Evolutionary conservation across 2,113 vertebrate species (phyloP).

Genomic region (Oxyruncus cristatus): DNA sequence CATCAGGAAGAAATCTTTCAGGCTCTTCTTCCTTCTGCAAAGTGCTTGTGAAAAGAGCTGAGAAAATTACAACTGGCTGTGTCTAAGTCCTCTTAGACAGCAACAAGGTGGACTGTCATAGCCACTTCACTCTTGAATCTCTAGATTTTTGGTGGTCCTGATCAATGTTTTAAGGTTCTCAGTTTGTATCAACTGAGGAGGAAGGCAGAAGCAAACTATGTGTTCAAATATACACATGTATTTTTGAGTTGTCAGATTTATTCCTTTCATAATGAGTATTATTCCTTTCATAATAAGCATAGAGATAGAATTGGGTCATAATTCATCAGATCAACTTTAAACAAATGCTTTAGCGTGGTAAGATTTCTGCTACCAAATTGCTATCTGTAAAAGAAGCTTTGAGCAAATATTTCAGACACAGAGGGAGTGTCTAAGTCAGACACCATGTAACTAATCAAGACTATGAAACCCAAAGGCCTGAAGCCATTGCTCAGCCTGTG

Average conservation of each 20-base stretch:
- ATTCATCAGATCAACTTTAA: background rate
- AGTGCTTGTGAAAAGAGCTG: background rate
- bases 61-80: background rate
- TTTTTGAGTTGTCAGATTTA: background rate
- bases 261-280: background rate
- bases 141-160: background rate
- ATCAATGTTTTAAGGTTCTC: background rate
- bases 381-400: background rate
- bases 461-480: background rate
- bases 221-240: background rate
- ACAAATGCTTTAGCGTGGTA: background rate
- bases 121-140: background rate
- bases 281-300: background rate
- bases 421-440: background rate
- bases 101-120: background rate
- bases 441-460: background rate
- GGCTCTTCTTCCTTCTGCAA: background rate
- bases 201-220: background rate
- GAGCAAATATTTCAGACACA: background rate
- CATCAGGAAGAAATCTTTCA: background rate
- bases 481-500: background rate
- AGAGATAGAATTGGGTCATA: background rate
- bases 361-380: background rate
- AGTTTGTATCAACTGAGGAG: background rate
- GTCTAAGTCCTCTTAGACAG: background rate